Evolutionary conservation across 2,888 invertebrate species (phyloP).

Genomic region (Andrena hattorfiana): DNA sequence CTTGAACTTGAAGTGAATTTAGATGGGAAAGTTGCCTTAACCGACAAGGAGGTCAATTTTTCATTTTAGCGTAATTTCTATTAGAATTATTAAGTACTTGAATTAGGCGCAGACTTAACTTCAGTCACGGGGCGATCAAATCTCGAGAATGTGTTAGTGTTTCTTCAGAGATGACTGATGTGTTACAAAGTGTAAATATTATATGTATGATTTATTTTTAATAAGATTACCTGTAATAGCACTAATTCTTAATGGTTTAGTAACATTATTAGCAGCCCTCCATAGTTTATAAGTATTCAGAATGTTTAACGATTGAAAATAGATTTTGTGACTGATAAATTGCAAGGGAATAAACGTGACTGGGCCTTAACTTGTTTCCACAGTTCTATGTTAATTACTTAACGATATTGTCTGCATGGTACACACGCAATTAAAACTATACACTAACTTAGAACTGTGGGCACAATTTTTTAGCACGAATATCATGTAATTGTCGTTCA

Average conservation of each 20-base stretch:
- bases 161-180: slow-evolving; percentile 45
- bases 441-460: slow-evolving; percentile 25
- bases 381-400: slow-evolving; percentile 27
- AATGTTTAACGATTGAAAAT: slow-evolving; percentile 25
- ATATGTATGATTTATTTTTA: slow-evolving; percentile 47
- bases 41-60: slow-evolving; percentile 42
- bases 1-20: slow-evolving; percentile 35
- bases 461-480: slow-evolving; percentile 21
- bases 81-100: slow-evolving; percentile 30
- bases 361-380: slow-evolving; percentile 26
- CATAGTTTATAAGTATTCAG: slow-evolving; percentile 23
- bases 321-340: slow-evolving; percentile 40
- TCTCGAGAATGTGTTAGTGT: slow-evolving; percentile 45
- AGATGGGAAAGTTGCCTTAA: slow-evolving; percentile 46
- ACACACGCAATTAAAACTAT: background rate
- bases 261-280: slow-evolving; percentile 32
- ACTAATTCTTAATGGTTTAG: slow-evolving; percentile 26
- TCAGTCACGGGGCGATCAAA: slow-evolving; percentile 40
- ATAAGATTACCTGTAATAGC: slow-evolving; percentile 26
- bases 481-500: slow-evolving; percentile 41
- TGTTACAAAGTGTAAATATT: slow-evolving; percentile 59
- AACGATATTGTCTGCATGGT: background rate
- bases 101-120: slow-evolving; percentile 24
- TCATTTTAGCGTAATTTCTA: slow-evolving; percentile 36
- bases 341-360: slow-evolving; percentile 11